Evolutionary conservation across 2,888 invertebrate species (phyloP), one percentile per base, ranked within the genome.

Genomic region (Diplazon laetatorius): DNA sequence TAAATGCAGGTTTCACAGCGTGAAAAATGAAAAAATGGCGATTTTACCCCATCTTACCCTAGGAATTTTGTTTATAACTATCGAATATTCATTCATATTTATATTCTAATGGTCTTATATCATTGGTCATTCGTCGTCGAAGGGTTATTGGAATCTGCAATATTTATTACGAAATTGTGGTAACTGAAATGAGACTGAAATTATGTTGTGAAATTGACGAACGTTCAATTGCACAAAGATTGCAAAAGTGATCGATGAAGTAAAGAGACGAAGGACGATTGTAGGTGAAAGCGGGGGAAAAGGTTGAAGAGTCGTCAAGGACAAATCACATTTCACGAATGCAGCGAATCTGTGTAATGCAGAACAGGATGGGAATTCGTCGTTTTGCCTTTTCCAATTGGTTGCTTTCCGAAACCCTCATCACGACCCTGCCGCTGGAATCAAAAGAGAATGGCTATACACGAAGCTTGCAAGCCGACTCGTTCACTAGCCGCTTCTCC

Each of bases 351-450:
- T 55, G 55, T 42, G 37, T 46, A 66, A 14, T 12, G 37, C 60
- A 52, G 46, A 35, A 39, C 50, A 12, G 16, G 20, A n/a, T n/a
- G 42, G 52, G 59, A 73, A 52, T 69, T 78, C 69, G 59, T 69
- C 57, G 59, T 73, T 73, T 69, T 59, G n/a, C 63, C 73, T 73
- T 73, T 73, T 70, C 59, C 69, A 74, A 70, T 78, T 78, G 73
- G 78, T 70, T 74, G 69, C 65, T 52, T 69, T 44, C 78, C 60
- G 68, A 69, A 78, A 74, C 69, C 62, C 73, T 73, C 78, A 65
- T 73, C 78, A 78, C 50, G 39, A 42, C 52, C 65, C n/a, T n/a
- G n/a, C n/a, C 65, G 16, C 37, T 48, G 16, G 37, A 20, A 30
- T 72, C 55, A 52, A 37, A 65, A 62, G 63, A 72, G 50, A 68